Base-by-base conservation (phyloP, 2,888 invertebrate species). In the Camponotus fellah region DNA sequence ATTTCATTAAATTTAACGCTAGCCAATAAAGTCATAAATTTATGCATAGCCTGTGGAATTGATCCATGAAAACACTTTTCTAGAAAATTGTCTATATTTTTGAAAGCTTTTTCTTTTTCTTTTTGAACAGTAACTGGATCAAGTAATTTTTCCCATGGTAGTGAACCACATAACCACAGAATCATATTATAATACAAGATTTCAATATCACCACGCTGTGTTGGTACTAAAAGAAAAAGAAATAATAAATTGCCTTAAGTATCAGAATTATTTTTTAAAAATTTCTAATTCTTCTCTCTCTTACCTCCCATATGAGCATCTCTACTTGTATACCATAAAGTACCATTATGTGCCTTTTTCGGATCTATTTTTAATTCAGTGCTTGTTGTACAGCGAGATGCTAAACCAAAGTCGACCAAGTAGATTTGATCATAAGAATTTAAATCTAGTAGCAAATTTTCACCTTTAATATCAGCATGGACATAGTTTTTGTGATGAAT, bases 391-490 rank as follows among this genome's bases (percentile, higher is more conserved):
- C 96, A 97, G 88, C 97, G 97, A 17, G 97, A 96, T 0, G 98
- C 99, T 58, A 99, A 95, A 0, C 99, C 99, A 95, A 97, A 99
- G 95, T 99, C 99, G 0, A 99, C 98, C 12, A 99, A 95, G 95
- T 97, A 99, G 0, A 98, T 96, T 92, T 97, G 97, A 89, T 97
- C 96, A 88, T 96, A 96, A 0, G 96, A 96, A 46, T 96, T 96
- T 58, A 96, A 94, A 0, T 98, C 98, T 65, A 98, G 94, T 34
- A 99, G 95, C 86, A 99, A 97, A 95, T 99, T 99, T 12, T 98
- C 97, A 0, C 98, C 99, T 95, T 99, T 99, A 8, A 99, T 96
- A 94, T 99, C 99, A 0, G 98, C 99, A 95, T 99, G 99, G 0
- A 98, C 97, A 93, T 99, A 99, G 3, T 97, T 98, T 89, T 97